phyloP scores from a whole-genome alignment of 2,888 invertebrate genomes.

The Pseudococcus viburni region DNA sequence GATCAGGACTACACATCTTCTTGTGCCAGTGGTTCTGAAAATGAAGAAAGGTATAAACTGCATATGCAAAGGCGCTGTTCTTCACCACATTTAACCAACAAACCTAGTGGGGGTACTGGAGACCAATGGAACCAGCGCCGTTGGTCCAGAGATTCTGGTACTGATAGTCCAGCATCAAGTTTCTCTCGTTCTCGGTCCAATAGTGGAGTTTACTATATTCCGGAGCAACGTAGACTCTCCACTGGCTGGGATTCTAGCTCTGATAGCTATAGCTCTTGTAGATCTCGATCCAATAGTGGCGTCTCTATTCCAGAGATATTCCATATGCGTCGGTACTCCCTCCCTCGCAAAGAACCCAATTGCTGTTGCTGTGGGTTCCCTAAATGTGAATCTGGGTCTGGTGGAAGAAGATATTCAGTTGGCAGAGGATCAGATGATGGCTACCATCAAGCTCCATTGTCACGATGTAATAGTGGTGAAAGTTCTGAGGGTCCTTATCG shows the following conservation, averaged over 20 bases:
- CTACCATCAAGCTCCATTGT: conserved; percentile 70
- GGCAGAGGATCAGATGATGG: conserved; percentile 71
- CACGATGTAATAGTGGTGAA: conserved; percentile 74
- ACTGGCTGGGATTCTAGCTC: conserved; percentile 79
- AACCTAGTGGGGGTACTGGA: conserved; percentile 70
- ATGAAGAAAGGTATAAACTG: conserved; percentile 72
- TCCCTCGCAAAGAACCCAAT: conserved; percentile 68
- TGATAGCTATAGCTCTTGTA: conserved; percentile 71
- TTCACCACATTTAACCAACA: conserved; percentile 71
- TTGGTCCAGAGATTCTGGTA: conserved; percentile 72
- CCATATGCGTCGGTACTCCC: conserved; percentile 69
- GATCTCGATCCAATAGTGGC: conserved; percentile 69
- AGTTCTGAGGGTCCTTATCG: conserved; percentile 67
- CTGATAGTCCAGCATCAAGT: conserved; percentile 75
- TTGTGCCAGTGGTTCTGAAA: conserved; percentile 74
- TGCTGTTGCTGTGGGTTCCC: conserved; percentile 67
- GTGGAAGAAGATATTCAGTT: conserved; percentile 68
- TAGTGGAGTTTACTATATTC: conserved; percentile 74
- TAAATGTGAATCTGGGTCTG: conserved; percentile 54
- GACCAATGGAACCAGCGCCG: conserved; percentile 77
- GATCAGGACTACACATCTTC: conserved; percentile 78
- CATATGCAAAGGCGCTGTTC: conserved; percentile 71
- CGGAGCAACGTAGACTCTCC: conserved; percentile 75
- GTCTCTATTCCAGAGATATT: conserved; percentile 69
- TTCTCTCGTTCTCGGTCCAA: conserved; percentile 76